phyloP scores from a whole-genome alignment of 2,113 vertebrate species.

The Cebidichthys violaceus region DNA sequence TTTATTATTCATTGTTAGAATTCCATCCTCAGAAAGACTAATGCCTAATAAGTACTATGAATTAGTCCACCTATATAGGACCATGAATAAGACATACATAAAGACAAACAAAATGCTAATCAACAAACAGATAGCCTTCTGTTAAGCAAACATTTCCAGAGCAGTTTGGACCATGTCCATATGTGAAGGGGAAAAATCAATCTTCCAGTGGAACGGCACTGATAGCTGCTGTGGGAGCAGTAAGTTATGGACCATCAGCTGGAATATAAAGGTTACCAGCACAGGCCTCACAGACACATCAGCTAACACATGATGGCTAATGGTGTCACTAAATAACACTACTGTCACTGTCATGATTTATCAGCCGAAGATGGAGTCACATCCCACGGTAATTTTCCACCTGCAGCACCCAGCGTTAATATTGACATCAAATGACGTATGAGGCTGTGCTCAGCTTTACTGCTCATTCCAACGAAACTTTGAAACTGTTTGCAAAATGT shows the following conservation, averaged over 20 bases:
- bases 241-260: constrained; percentile 12
- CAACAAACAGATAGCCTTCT: neutral
- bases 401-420: neutral
- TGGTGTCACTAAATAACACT: constrained; percentile 15
- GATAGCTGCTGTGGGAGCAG: constrained; percentile 12
- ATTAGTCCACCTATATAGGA: neutral
- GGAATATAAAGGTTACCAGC: constrained; percentile 17
- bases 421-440: neutral
- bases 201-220: constrained; percentile 8
- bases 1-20: neutral
- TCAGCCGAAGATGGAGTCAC: neutral
- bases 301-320: constrained; percentile 15
- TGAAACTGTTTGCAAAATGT: neutral
- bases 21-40: neutral
- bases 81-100: neutral
- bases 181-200: constrained; percentile 15
- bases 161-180: constrained; percentile 7
- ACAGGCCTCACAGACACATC: constrained; percentile 6
- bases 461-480: neutral
- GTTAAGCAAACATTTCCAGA: constrained; percentile 4
- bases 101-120: neutral
- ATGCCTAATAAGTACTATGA: neutral
- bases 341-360: constrained; percentile 19
- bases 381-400: neutral
- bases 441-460: neutral